Conservation (phyloP, 1,140 invertebrate species). For the Heliconius eleuchia region DNA sequence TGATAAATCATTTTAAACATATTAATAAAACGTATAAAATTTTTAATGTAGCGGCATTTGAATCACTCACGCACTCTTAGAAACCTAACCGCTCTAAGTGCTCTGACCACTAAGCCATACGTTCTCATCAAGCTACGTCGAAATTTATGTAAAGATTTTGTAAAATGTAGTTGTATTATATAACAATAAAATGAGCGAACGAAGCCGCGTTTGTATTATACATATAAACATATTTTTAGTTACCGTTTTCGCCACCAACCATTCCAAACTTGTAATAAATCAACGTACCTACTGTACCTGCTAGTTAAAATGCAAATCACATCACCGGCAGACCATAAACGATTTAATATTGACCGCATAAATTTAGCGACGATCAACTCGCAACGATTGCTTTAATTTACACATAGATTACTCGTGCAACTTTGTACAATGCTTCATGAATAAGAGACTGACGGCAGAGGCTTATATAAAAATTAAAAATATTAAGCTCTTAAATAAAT, state of each 20-base stretch:
- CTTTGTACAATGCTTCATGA: slow-evolving; percentile 13
- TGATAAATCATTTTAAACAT: no score
- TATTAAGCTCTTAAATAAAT: neutral
- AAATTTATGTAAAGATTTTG: no score
- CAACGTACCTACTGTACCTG: neutral
- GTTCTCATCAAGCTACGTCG: no score
- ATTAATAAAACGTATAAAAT: no score
- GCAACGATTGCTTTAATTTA: slow-evolving; percentile 19
- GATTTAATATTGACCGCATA: slow-evolving; percentile 24
- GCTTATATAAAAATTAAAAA: neutral
- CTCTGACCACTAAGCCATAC: no score
- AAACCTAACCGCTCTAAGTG: no score
- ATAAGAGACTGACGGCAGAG: neutral
- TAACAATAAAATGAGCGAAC: no score
- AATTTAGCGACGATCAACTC: slow-evolving; percentile 16
- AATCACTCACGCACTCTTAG: no score
- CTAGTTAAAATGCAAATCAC: slow-evolving; percentile 29
- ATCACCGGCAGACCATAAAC: slow-evolving; percentile 21
- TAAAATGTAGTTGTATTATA: no score
- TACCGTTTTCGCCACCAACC: neutral
- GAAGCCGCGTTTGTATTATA: no score
- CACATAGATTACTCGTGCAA: slow-evolving; percentile 12
- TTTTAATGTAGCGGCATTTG: no score
- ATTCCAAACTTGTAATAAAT: neutral
- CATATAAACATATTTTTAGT: neutral